phyloP scores from a whole-genome alignment of 2,888 invertebrate species.

The Cephus sareptanus region DNA sequence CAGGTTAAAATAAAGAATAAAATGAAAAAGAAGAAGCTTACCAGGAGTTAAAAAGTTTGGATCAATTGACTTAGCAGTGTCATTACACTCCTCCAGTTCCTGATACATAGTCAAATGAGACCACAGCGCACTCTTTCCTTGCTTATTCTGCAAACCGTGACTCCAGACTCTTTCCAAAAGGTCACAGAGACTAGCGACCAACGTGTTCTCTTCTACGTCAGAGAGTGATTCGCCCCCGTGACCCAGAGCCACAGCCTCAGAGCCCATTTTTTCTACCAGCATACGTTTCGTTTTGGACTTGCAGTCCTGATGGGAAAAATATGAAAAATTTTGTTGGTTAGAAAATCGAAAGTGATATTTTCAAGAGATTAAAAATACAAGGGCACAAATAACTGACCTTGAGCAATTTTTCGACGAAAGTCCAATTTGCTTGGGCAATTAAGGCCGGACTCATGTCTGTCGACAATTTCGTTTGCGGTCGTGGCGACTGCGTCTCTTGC shows the following conservation, averaged over 20 bases:
- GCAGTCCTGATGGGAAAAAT: conserved; percentile 72
- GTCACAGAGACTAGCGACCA: conserved; percentile 98
- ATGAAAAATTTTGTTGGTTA: conserved; percentile 8
- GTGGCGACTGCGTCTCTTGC: conserved; percentile 62
- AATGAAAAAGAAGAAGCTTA: conserved; percentile 52
- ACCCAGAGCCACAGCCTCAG: conserved; percentile 94
- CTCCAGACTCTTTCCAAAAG: conserved; percentile 97
- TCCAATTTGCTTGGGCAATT: conserved; percentile 96
- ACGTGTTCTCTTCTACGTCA: conserved; percentile 94
- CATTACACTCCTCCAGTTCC: conserved; percentile 79
- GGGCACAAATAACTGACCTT: conserved; percentile 73
- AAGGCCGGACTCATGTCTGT: conserved; percentile 85
- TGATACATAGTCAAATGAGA: conserved; percentile 92
- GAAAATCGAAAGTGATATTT: conserved; percentile 9
- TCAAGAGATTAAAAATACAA: conserved; percentile 5
- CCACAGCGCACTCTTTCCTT: conserved; percentile 98
- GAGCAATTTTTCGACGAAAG: conserved; percentile 95
- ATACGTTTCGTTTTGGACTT: conserved; percentile 97
- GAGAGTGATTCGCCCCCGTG: conserved; percentile 82
- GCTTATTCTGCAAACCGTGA: conserved; percentile 94
- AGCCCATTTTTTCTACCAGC: conserved; percentile 99
- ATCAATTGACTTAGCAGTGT: conserved; percentile 70
- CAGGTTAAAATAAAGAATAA: not conserved
- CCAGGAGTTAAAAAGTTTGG: conserved; percentile 74
- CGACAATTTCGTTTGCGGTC: conserved; percentile 69